Percentiles rank a stretch among this genome's conserved stretches.
Evolutionary conservation across 2,797 vertebrate species (phyloP).

Genomic region (Dipus sagitta): DNA sequence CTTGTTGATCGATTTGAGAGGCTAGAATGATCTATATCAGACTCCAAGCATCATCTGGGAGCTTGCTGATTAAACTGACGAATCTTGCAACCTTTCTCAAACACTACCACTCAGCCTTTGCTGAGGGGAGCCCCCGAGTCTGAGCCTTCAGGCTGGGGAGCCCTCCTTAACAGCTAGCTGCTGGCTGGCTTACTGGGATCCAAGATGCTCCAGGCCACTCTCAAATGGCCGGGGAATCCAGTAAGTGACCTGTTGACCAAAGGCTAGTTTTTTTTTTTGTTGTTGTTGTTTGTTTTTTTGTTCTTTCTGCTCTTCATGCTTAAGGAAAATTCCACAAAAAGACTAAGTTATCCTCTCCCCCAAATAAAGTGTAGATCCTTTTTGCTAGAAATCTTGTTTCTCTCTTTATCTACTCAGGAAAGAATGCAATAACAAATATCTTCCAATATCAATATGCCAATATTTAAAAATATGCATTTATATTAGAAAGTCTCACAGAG

Average conservation of each 20-base stretch:
- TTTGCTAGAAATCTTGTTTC: background rate
- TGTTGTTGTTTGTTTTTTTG: background rate
- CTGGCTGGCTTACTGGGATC: constrained; percentile 27
- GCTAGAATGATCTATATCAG: constrained; percentile 78
- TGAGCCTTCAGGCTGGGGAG: background rate
- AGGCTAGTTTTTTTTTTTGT: constrained; percentile 43
- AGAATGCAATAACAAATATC: background rate
- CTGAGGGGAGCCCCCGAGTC: background rate
- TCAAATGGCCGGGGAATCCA: constrained; percentile 52
- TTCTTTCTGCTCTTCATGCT: constrained; percentile 39
- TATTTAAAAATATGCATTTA: background rate
- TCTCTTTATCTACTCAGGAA: background rate
- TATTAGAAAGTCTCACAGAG: background rate
- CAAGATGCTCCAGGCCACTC: background rate
- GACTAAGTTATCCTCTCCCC: background rate
- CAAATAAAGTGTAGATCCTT: background rate
- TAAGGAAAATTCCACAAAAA: background rate
- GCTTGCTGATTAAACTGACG: constrained; percentile 72
- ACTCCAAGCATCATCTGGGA: constrained; percentile 73
- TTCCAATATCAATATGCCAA: background rate
- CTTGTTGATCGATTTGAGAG: constrained; percentile 76
- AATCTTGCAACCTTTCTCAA: constrained; percentile 57
- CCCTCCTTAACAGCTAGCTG: background rate
- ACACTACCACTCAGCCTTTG: background rate
- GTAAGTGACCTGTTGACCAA: constrained; percentile 48